Base-by-base conservation (phyloP, 2,888 invertebrate species). In the Coenonympha arcania region DNA sequence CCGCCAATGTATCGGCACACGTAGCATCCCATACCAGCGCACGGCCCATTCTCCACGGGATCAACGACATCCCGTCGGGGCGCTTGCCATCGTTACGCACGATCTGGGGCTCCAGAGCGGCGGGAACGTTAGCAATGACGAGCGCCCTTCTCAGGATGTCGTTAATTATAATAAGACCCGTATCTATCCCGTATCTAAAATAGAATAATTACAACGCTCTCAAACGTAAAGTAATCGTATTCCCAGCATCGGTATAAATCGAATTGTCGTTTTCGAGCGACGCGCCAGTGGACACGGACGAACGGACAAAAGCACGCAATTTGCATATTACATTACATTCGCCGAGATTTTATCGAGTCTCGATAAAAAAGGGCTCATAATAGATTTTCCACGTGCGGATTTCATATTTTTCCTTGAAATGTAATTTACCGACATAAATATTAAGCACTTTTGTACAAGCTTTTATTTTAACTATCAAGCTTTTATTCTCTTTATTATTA, bases 311-410 rank as follows among this genome's bases (percentile, higher is more conserved):
- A 31, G 31, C 43, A 5, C 39, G 9, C 9, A 43, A 20, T 43
- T 33, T 43, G 31, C 43, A 43, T 31, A 43, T 22, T n/a, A n/a
- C n/a, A n/a, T n/a, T n/a, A n/a, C n/a, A n/a, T n/a, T 31, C 22
- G 33, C 33, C 31, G 31, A 31, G 8, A 20, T 43, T 43, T 16
- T 9, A n/a, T 20, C 22, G 43, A 31, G 31, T 9, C 13, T 4
- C 9, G 20, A 9, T 13, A 33, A 43, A 43, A 43, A 43, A 43
- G 15, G 20, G 22, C 20, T 40, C 24, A 22, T 13, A 31, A 2
- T 24, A 6, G 6, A 13, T 13, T 13, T 24, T 39, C 15, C 39
- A 24, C 24, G 4, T 9, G 24, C 13, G 13, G 9, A 22, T 37
- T 37, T 22, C 11, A 36, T 11, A 18, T 36, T 36, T 36, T 36